Base-by-base conservation (phyloP, 2,797 vertebrate genomes). In the Eleutherodactylus coqui region DNA sequence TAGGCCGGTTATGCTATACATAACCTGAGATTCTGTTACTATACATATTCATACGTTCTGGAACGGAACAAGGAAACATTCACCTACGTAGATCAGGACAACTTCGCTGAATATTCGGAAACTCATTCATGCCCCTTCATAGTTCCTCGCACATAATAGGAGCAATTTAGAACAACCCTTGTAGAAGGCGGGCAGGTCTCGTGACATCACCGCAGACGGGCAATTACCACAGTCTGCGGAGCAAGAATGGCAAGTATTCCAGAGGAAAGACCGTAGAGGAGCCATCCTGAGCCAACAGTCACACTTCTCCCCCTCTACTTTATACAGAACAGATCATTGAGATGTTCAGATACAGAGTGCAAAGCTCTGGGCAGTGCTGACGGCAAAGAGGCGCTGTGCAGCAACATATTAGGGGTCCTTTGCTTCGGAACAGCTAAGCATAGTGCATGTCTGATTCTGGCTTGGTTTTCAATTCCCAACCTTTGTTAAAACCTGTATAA, bases 231-330 rank as follows among this genome's bases (percentile, higher is more conserved):
- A 55, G 53, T 27, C 58, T 9, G 45, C 34, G 36, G 10, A 41
- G 8, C 14, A 85, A 79, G 75, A 78, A 83, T 83, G 47, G 5
- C 36, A 84, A 78, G 29, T 53, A 84, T 67, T 51, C 21, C 8
- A n/a, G 29, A 43, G 8, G 69, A 72, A n/a, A 9, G 36, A 21
- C 8, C 67, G 8, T 9, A 38, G 32, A 78, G 3, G 6, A 72
- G 13, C 16, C 43, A 19, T 21, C 19, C 21, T 45, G 29, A 27
- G 51, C 36, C 5, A 85, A 85, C 38, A 70, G 55, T 69, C 32
- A 85, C 76, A 72, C 17, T 67, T 38, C 19, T 69, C 34, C 38
- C 51, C 45, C 7, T 9, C 14, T 13, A 67, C 32, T 62, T 64
- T 4, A 32, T 24, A 5, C 9, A 6, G 70, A 2, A 69, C 11